A percentile compares a stretch with the other conserved stretches of the same genome.
Evolutionary conservation across 2,113 vertebrate genomes (phyloP).

Genomic region (Pteruthius melanotis): DNA sequence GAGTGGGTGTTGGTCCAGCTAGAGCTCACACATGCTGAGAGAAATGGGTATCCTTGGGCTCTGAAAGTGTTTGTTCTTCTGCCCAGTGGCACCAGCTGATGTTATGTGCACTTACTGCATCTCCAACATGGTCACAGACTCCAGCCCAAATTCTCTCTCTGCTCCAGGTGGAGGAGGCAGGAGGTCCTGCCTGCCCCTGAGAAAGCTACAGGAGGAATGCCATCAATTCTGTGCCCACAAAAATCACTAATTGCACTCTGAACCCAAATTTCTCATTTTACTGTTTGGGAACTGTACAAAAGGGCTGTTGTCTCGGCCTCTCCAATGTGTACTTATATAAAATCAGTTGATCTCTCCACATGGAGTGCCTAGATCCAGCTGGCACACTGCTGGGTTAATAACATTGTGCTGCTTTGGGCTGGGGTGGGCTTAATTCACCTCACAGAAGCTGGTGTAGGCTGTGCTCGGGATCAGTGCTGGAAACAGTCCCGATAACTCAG

Average conservation of each 20-base stretch:
- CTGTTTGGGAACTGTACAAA: not conserved
- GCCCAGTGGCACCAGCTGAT: not conserved
- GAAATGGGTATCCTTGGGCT: not conserved
- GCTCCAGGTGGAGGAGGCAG: not conserved
- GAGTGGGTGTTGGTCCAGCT: not conserved
- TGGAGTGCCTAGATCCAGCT: not conserved
- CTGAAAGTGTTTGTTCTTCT: not conserved
- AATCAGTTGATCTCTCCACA: not conserved
- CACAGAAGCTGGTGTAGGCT: not conserved
- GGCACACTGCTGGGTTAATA: not conserved
- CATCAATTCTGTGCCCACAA: not conserved
- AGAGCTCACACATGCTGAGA: not conserved
- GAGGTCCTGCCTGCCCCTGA: not conserved
- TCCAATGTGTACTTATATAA: not conserved
- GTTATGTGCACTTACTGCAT: not conserved
- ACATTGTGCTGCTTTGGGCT: not conserved
- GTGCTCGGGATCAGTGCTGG: not conserved
- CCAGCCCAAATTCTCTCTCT: not conserved
- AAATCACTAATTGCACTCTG: not conserved
- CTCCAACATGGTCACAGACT: not conserved
- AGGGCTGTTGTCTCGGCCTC: not conserved
- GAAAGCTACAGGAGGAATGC: not conserved
- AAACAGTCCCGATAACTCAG: not conserved
- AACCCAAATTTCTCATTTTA: not conserved
- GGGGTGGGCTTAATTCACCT: not conserved